A percentile compares a stretch with the other conserved stretches of the same genome.
These are phyloP conservation scores for Tiliqua scincoides DNA, from an alignment of 2,113 vertebrate species.

Conservation along the genomic window DNA sequence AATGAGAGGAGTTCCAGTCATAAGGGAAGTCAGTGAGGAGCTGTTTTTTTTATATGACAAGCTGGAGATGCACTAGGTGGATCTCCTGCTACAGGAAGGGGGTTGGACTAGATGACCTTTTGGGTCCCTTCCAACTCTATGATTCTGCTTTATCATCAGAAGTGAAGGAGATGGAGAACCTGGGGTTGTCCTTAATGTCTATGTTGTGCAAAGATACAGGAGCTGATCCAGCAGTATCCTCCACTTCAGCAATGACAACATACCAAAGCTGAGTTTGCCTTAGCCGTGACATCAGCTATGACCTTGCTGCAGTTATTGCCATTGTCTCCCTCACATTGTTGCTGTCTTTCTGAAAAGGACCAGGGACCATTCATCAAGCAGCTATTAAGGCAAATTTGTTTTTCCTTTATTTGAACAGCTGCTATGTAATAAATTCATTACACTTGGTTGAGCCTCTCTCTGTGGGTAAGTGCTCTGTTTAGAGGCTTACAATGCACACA, in stretches of 20 bases:
- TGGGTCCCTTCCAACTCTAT: too few relatives aligned
- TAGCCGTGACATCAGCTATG: neutral
- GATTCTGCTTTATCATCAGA: too few relatives aligned
- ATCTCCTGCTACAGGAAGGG: too few relatives aligned
- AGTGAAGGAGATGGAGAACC: neutral
- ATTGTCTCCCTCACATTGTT: neutral
- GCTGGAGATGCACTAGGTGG: too few relatives aligned
- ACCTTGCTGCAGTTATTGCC: neutral
- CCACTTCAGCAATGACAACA: neutral
- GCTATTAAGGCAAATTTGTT: slow-evolving; percentile 52
- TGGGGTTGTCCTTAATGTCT: neutral
- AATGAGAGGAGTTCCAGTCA: neutral
- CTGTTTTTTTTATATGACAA: neutral
- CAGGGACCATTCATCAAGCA: slow-evolving; percentile 38
- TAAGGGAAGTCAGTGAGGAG: neutral
- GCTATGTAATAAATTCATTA: slow-evolving; percentile 52
- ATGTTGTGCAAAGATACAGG: neutral
- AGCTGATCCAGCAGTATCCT: neutral
- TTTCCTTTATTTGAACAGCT: slow-evolving; percentile 62
- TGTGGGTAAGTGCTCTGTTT: slow-evolving; percentile 20
- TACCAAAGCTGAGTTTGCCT: neutral
- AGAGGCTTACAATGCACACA: slow-evolving; percentile 4
- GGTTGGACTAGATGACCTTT: too few relatives aligned
- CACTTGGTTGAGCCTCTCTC: slow-evolving; percentile 40
- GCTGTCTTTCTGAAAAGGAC: slow-evolving; percentile 11